Evolutionary conservation across 2,113 vertebrate genomes (phyloP).

Genomic region (Hypocryptadius cinnamomeus): DNA sequence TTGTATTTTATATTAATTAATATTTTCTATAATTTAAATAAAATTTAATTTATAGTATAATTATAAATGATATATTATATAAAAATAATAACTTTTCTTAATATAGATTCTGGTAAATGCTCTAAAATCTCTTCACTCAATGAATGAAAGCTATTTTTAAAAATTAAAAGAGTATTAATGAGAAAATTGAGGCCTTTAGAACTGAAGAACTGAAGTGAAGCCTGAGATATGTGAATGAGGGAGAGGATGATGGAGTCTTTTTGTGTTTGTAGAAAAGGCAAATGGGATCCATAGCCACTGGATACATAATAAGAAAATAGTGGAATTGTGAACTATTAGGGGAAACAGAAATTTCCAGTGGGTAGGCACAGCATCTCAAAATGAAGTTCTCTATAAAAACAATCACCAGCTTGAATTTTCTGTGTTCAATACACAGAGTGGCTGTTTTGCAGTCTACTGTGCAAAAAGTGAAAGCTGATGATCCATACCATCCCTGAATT

Average conservation of each 20-base stretch:
- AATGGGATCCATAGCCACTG: background rate
- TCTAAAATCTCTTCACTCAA: background rate
- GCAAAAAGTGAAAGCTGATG: slow-evolving; percentile 61
- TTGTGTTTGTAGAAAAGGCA: background rate
- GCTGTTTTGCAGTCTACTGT: slow-evolving; percentile 46
- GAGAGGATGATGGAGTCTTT: background rate
- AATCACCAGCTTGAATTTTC: slow-evolving; percentile 39
- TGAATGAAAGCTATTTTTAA: background rate
- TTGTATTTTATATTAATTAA: too few species aligned
- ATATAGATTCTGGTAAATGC: background rate
- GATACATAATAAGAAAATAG: background rate
- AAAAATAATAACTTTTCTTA: background rate
- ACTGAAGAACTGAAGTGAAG: background rate
- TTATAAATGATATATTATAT: too few species aligned
- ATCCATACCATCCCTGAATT: slow-evolving; percentile 24
- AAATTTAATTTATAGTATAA: background rate
- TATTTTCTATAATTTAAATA: too few species aligned
- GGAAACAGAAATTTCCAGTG: slow-evolving; percentile 32
- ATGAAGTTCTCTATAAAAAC: slow-evolving; percentile 21
- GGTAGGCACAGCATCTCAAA: slow-evolving; percentile 7
- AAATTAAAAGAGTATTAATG: background rate
- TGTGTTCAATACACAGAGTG: slow-evolving; percentile 30
- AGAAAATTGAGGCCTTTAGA: background rate
- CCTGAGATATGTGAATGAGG: background rate
- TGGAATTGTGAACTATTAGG: background rate